A percentile compares a stretch with the other conserved stretches of the same genome.
Conservation (phyloP, 2,797 vertebrate genomes). For the Salmo trutta region DNA sequence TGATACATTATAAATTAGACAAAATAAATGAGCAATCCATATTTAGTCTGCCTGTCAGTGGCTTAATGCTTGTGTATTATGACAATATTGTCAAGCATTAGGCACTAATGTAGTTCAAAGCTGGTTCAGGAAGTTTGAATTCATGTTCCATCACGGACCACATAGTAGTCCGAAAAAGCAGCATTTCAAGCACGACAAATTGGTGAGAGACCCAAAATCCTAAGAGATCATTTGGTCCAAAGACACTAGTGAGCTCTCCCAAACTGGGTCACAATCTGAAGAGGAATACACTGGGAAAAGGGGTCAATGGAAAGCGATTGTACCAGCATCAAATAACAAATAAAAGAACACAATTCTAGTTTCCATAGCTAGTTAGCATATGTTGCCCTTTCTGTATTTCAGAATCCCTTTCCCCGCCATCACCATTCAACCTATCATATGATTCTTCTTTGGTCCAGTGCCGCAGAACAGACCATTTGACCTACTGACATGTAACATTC, state of each 20-base stretch:
- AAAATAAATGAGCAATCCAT: not conserved
- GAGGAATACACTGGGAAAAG: not conserved
- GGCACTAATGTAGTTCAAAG: not conserved
- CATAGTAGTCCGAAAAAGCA: not conserved
- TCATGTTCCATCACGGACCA: not conserved
- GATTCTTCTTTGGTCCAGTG: not conserved
- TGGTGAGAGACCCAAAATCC: not conserved
- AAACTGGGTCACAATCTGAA: not conserved
- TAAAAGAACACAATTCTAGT: too few relatives aligned
- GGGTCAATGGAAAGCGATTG: not conserved
- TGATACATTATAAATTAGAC: not conserved
- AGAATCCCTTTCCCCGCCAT: too few relatives aligned
- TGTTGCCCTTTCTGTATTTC: too few relatives aligned
- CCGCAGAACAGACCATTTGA: too few relatives aligned
- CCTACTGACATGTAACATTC: too few relatives aligned
- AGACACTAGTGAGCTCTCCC: not conserved
- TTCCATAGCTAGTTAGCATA: too few relatives aligned
- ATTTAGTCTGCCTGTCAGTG: not conserved
- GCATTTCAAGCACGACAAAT: not conserved
- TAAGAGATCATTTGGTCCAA: not conserved
- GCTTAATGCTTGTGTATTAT: not conserved
- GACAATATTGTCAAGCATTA: not conserved
- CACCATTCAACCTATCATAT: not conserved
- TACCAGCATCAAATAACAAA: not conserved
- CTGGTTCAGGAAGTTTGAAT: not conserved